Evolutionary conservation across 2,888 invertebrate species (phyloP).

Genomic region (Sesia apiformis): DNA sequence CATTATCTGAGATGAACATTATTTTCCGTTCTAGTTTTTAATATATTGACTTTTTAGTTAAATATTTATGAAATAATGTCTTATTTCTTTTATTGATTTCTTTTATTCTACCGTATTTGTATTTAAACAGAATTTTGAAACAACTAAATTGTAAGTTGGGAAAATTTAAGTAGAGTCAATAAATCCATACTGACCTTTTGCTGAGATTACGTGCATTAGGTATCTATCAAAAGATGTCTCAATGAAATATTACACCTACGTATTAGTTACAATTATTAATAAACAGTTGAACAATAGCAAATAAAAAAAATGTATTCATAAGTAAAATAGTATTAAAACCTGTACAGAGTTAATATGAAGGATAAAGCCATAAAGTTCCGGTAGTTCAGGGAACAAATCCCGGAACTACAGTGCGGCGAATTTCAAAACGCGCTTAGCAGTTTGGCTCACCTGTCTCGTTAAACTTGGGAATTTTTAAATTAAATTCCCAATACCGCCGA

Average conservation of each 20-base stretch:
- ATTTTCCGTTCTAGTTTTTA: too few relatives aligned
- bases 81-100: too few relatives aligned
- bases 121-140: too few relatives aligned
- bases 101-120: too few relatives aligned
- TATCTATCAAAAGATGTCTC: neutral
- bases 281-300: neutral
- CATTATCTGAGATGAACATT: too few relatives aligned
- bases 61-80: too few relatives aligned
- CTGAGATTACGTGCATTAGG: too few relatives aligned
- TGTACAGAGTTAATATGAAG: neutral
- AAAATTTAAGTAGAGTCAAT: too few relatives aligned
- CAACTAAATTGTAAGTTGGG: too few relatives aligned
- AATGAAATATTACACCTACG: neutral
- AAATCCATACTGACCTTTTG: too few relatives aligned
- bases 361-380: constrained; percentile 46
- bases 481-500: constrained; percentile 63
- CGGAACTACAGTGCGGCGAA: constrained; percentile 60
- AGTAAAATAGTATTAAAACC: neutral
- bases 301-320: neutral
- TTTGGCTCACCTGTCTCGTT: constrained; percentile 70
- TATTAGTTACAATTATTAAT: neutral
- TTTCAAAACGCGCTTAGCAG: constrained; percentile 72
- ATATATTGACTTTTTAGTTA: too few relatives aligned
- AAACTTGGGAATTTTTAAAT: constrained; percentile 73
- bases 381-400: constrained; percentile 55